Evolutionary conservation across 2,888 invertebrate species (phyloP).

Genomic region (Antitype chi): DNA sequence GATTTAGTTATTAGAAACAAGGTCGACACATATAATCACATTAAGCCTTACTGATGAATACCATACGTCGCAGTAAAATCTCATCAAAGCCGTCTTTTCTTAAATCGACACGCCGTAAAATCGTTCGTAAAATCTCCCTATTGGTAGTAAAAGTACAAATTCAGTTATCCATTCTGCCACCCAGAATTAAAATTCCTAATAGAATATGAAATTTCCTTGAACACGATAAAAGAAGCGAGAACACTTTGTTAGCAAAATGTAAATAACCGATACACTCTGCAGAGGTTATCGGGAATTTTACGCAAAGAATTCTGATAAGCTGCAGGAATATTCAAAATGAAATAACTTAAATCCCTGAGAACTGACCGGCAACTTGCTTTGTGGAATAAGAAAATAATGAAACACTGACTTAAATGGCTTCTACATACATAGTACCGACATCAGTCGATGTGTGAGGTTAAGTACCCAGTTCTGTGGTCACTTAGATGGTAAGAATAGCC

Average conservation of each 20-base stretch:
- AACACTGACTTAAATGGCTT: constrained; percentile 15
- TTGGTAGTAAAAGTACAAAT: constrained; percentile 61
- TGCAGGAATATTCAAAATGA: constrained; percentile 49
- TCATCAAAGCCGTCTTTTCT: constrained; percentile 1
- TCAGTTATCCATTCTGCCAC: constrained; percentile 60
- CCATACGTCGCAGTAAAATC: neutral
- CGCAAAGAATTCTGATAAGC: constrained; percentile 59
- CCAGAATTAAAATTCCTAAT: constrained; percentile 64
- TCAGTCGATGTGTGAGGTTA: neutral
- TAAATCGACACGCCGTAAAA: constrained; percentile 46
- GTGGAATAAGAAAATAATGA: constrained; percentile 22
- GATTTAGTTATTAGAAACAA: neutral
- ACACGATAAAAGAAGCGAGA: constrained; percentile 62
- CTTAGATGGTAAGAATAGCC: neutral
- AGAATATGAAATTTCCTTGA: constrained; percentile 61
- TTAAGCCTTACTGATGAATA: neutral
- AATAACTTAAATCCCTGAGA: constrained; percentile 51
- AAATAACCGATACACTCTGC: constrained; percentile 66
- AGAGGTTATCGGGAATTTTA: constrained; percentile 65
- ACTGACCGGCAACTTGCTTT: constrained; percentile 26
- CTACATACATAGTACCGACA: constrained; percentile 1
- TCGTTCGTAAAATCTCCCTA: constrained; percentile 29
- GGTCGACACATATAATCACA: neutral
- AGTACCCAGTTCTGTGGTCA: neutral
- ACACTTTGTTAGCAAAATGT: constrained; percentile 63